Evolutionary conservation across 2,113 vertebrate genomes (phyloP).

Genomic region (Labeo catla): DNA sequence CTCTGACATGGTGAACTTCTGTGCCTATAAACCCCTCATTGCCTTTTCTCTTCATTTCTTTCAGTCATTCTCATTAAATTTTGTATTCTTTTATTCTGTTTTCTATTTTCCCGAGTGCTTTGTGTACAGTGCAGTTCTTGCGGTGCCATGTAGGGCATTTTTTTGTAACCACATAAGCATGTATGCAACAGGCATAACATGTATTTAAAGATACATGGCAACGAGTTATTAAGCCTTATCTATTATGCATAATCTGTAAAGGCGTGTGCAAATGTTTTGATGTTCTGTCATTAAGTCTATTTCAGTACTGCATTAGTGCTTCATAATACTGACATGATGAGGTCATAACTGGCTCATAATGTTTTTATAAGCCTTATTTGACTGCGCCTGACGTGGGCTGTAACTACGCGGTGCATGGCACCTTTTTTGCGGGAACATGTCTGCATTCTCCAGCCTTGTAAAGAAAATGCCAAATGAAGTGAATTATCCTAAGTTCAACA

Average conservation of each 20-base stretch:
- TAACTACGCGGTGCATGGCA: constrained; percentile 74
- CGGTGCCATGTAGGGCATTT: constrained; percentile 57
- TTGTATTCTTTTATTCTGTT: background rate
- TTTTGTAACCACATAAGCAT: constrained; percentile 14
- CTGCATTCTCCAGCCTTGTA: constrained; percentile 71
- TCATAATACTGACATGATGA: background rate
- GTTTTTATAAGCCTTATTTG: constrained; percentile 1
- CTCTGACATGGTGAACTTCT: constrained; percentile 73
- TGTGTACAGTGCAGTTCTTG: constrained; percentile 69
- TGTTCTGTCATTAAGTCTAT: constrained; percentile 11
- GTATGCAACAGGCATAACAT: constrained; percentile 24
- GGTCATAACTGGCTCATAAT: background rate
- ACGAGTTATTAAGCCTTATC: constrained; percentile 8
- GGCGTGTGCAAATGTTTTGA: constrained; percentile 18
- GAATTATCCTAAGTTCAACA: background rate
- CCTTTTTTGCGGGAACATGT: constrained; percentile 83
- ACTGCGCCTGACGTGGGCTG: constrained; percentile 44
- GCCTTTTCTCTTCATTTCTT: constrained; percentile 41
- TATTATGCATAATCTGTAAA: constrained; percentile 38
- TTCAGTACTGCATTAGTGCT: constrained; percentile 21
- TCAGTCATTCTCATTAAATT: constrained; percentile 37
- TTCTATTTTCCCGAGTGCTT: constrained; percentile 21
- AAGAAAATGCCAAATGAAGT: constrained; percentile 19
- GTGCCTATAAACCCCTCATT: constrained; percentile 59
- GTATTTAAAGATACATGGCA: constrained; percentile 10